Evolutionary conservation across 2,888 invertebrate genomes (phyloP), one percentile per base, ranked within the genome.

Genomic region (Lycia hirtaria): DNA sequence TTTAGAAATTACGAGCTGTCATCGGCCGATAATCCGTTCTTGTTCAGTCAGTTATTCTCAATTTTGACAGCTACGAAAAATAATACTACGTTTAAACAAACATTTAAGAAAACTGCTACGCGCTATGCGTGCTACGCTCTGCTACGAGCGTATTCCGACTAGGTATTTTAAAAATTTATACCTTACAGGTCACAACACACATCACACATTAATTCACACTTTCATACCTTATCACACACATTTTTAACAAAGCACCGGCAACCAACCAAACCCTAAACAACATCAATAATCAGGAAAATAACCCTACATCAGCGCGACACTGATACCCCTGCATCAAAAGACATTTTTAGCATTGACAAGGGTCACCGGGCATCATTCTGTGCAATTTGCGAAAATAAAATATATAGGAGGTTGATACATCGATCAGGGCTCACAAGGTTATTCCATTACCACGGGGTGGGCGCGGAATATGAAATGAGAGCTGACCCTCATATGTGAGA

Each of bases 311-410:
- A 55, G 47, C 56, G 20, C 58, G 56, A 62, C 64, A 62, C 53
- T 60, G 62, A 66, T 64, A 52, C 56, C 61, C 57, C 53, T 71
- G 65, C 73, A 71, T 67, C 70, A 68, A 57, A 73, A 72, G 69
- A 74, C 75, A 76, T 76, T 81, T 83, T 80, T 79, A 76, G 77
- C 76, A 64, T 72, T 85, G 87, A 87, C 84, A 84, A 84, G 88
- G 88, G 87, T 86, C 73, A 73, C 77, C 70, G 79, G 76, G 71
- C 81, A 81, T 83, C 83, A 85, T 84, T 84, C 80, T 76, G 76
- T 75, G 80, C 83, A 84, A 87, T 88, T 89, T 88, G 78, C 85
- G 76, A 80, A 85, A 86, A 87, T 89, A 88, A 89, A 88, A 87
- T 86, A 88, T 83, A 78, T 71, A 70, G 67, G 69, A 50, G 56